Percentiles rank a stretch among this genome's conserved stretches.
These are phyloP conservation scores for Eurystomus gularis DNA, from an alignment of 2,113 vertebrate genomes.

Conservation along the genomic window DNA sequence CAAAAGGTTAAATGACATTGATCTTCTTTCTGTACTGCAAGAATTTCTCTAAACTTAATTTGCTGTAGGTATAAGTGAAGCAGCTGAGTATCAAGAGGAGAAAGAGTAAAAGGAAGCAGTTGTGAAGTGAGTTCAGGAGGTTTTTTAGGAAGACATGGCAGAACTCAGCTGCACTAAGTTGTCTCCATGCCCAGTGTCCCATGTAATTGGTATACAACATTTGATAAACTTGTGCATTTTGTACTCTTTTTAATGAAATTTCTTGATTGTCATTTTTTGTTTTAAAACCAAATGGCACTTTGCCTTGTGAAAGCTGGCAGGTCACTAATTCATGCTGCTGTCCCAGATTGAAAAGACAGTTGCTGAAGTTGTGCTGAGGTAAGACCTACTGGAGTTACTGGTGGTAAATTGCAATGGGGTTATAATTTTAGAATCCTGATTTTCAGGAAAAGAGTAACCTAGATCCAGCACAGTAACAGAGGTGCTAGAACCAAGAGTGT, in stretches of 20 bases:
- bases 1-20: neutral
- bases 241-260: neutral
- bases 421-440: neutral
- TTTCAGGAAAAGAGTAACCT: neutral
- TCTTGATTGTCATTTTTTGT: neutral
- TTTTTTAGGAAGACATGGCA: neutral
- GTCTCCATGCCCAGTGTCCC: neutral
- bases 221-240: neutral
- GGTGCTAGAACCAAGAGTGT: neutral
- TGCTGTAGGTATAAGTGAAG: neutral
- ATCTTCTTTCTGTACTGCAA: neutral
- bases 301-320: neutral
- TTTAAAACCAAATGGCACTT: neutral
- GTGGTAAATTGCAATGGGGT: neutral
- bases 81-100: neutral
- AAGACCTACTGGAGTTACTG: neutral
- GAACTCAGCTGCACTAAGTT: neutral
- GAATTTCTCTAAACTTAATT: neutral
- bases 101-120: neutral
- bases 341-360: neutral
- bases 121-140: neutral
- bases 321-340: neutral
- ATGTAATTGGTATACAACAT: neutral
- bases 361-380: neutral
- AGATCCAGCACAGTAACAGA: neutral